Conservation (phyloP, 2,888 invertebrate species). For the Hypomecis punctinalis region DNA sequence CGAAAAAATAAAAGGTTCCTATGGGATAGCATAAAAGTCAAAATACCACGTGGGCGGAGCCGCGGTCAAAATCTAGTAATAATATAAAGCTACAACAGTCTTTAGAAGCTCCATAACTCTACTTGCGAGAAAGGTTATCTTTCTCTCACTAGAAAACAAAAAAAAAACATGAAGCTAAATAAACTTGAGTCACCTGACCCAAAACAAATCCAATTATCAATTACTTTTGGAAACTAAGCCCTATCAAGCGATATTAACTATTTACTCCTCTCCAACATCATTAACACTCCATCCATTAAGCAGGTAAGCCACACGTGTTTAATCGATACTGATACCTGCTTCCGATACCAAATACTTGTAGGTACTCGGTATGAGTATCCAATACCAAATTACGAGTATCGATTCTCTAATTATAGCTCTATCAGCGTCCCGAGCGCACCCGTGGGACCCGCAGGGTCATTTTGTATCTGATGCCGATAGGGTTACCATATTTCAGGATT, state of each 20-base stretch:
- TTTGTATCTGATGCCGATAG: conserved; percentile 10
- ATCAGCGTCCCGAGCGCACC: conserved; percentile 13
- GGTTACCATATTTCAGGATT: no score
- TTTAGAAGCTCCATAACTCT: no score
- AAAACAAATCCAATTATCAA: neutral
- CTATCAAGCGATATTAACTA: neutral
- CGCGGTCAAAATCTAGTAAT: no score
- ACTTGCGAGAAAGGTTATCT: no score
- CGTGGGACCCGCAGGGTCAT: conserved; percentile 23
- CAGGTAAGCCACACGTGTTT: neutral
- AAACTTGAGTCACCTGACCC: no score
- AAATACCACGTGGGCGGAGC: no score
- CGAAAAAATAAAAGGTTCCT: no score
- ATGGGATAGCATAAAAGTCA: no score
- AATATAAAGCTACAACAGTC: no score
- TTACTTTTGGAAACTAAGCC: neutral
- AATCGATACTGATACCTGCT: neutral
- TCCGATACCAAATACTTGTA: conserved; percentile 2
- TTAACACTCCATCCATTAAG: conserved; percentile 9
- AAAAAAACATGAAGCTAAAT: no score
- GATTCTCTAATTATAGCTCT: conserved; percentile 21
- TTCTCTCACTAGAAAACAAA: no score
- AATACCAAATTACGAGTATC: conserved; percentile 18
- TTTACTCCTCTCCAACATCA: neutral
- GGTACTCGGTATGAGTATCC: conserved; percentile 3